phyloP scores from a whole-genome alignment of 2,888 invertebrate genomes.

The Apamea crenata region DNA sequence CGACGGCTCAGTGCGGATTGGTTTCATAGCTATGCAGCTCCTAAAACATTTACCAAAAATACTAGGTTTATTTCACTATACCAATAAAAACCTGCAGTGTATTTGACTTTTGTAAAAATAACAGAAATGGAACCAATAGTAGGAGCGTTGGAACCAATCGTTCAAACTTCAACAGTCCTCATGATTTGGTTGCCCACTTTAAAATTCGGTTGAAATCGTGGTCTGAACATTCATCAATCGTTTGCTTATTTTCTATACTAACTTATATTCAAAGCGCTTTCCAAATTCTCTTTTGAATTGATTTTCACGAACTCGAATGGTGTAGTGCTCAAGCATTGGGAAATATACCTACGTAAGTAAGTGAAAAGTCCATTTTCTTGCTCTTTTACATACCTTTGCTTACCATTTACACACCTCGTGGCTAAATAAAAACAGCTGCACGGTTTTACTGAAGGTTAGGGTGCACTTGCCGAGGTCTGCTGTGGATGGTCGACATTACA shows the following conservation, averaged over 20 bases:
- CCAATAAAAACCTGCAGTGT: not conserved
- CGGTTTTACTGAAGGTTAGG: not conserved
- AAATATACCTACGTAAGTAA: not conserved
- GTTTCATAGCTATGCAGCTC: not conserved
- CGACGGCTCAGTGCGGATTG: too few relatives aligned
- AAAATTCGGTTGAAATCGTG: not conserved
- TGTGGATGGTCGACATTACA: not conserved
- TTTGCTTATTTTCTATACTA: not conserved
- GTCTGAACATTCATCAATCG: not conserved
- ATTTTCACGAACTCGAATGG: not conserved
- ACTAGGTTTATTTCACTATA: not conserved
- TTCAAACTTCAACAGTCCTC: conserved; percentile 15
- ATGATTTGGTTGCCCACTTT: not conserved
- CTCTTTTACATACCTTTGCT: not conserved
- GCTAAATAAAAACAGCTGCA: not conserved
- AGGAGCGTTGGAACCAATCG: not conserved
- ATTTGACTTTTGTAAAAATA: not conserved
- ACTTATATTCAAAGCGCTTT: conserved; percentile 8
- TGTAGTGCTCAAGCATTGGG: not conserved
- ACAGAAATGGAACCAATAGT: not conserved
- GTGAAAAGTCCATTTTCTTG: not conserved
- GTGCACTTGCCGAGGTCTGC: not conserved
- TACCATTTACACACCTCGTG: not conserved
- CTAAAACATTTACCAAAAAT: not conserved
- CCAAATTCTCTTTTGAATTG: not conserved